Percentiles rank a stretch among this genome's conserved stretches.
These are phyloP conservation scores for Paramormyrops kingsleyae DNA, from an alignment of 2,113 vertebrate species.

Conservation along the genomic window DNA sequence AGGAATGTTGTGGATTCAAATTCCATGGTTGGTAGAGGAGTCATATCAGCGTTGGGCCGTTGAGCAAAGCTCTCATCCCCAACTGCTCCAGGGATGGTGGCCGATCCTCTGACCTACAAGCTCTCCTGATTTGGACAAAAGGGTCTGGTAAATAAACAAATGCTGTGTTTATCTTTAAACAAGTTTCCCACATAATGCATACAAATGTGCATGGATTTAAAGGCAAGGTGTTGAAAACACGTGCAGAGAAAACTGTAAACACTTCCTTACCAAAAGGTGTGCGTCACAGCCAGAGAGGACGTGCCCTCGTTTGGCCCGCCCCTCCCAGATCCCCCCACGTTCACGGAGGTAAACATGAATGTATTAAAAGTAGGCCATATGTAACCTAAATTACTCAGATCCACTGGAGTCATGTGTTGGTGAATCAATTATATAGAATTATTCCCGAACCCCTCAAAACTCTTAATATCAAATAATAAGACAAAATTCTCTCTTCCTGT, in stretches of 20 bases:
- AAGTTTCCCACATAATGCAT: neutral
- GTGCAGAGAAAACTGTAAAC: neutral
- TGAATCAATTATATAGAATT: too few species aligned
- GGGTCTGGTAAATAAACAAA: neutral
- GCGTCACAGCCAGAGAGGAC: constrained; percentile 58
- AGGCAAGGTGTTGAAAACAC: neutral
- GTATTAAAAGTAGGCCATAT: neutral
- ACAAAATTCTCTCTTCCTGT: constrained; percentile 19
- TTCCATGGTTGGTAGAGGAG: neutral
- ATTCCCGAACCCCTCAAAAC: neutral
- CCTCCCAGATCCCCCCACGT: constrained; percentile 60
- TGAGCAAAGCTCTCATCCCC: neutral
- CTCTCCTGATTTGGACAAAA: neutral
- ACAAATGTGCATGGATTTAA: neutral
- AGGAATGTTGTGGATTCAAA: neutral
- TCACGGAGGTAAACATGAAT: constrained; percentile 48
- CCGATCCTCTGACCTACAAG: neutral
- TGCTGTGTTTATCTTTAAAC: neutral
- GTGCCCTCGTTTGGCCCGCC: constrained; percentile 61
- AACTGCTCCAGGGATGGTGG: neutral
- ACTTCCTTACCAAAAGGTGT: constrained; percentile 45
- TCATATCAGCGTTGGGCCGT: neutral
- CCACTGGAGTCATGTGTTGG: too few species aligned
- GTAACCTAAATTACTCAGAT: too few species aligned
- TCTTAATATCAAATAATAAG: neutral